Evolutionary conservation across 2,797 vertebrate genomes (phyloP).

Genomic region (Crocidura indochinensis): DNA sequence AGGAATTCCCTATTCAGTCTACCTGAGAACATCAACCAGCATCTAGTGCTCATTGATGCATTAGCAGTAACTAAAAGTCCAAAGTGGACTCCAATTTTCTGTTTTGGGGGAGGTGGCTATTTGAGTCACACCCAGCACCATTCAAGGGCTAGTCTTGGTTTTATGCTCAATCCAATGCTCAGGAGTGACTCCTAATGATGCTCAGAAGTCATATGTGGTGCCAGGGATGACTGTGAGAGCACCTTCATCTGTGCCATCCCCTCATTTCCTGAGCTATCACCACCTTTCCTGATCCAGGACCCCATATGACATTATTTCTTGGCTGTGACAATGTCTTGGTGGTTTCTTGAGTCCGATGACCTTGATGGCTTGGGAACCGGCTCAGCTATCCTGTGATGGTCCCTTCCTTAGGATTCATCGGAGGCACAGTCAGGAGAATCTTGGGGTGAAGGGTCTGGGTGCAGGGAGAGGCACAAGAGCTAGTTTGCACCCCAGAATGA

Average conservation of each 20-base stretch:
- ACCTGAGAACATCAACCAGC: no score
- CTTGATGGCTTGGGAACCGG: neutral
- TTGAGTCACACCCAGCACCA: no score
- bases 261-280: neutral
- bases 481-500: neutral
- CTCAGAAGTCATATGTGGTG: no score
- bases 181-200: no score
- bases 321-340: neutral
- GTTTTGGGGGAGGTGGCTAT: neutral
- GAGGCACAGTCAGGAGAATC: neutral
- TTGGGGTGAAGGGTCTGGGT: neutral
- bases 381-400: neutral
- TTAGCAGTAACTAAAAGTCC: neutral
- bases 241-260: no score
- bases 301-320: neutral
- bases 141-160: no score
- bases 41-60: no score
- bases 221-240: no score
- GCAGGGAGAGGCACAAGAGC: neutral
- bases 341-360: neutral
- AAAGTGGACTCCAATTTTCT: neutral
- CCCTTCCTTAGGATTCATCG: neutral
- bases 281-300: neutral
- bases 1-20: no score
- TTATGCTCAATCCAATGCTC: no score